Evolutionary conservation across 37 sponge, comb jelly and placozoan species (phyloP).

Genomic region (Amphimedon queenslandica): DNA sequence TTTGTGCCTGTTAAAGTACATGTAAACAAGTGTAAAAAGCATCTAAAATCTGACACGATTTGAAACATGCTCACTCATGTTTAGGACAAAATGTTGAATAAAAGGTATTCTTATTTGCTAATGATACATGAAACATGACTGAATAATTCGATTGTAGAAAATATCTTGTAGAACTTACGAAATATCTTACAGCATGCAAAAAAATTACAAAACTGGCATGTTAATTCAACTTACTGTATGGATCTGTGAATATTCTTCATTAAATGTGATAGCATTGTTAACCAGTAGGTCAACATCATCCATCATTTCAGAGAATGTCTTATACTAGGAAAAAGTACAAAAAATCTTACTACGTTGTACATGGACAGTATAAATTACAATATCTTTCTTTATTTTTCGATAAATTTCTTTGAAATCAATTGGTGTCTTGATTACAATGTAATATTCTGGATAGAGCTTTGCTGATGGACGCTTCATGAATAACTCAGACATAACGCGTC

Average conservation of each 20-base stretch:
- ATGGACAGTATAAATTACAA: constrained; percentile 2
- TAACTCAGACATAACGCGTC: constrained; percentile 51
- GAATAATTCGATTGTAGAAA: no score
- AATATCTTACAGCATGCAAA: no score
- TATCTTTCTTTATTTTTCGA: constrained; percentile 17
- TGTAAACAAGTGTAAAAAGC: no score
- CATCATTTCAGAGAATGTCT: constrained; percentile 43
- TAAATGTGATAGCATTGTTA: constrained; percentile 67
- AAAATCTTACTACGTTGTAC: background rate
- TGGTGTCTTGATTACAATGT: constrained; percentile 66
- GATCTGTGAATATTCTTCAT: constrained; percentile 62
- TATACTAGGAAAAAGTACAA: constrained; percentile 28
- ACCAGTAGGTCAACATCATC: constrained; percentile 63
- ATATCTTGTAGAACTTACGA: no score
- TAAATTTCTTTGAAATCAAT: constrained; percentile 74
- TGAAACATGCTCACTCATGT: no score
- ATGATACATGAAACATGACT: no score
- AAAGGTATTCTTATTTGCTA: no score
- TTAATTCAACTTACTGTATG: constrained; percentile 19
- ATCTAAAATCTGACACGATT: no score
- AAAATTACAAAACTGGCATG: no score
- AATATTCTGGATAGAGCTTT: constrained; percentile 79
- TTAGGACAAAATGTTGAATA: no score
- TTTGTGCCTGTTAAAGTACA: no score
- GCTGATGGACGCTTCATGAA: constrained; percentile 60